Evolutionary conservation across 2,888 invertebrate genomes (phyloP), one percentile per base, ranked within the genome.

Genomic region (Pharmacophagus antenor): DNA sequence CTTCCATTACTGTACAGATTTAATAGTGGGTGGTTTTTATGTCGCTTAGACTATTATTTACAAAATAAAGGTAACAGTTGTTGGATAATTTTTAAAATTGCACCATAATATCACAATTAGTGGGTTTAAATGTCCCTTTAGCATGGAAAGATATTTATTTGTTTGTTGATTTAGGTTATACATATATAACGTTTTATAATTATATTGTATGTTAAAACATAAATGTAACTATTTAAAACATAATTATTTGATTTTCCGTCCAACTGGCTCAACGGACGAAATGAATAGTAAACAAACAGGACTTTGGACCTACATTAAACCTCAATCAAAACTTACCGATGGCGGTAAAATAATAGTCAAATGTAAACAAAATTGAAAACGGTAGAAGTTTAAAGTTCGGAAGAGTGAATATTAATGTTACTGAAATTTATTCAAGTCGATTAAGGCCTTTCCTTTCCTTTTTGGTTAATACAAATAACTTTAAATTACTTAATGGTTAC

Each of bases 341-440:
- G 65, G 64, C 70, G 65, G 68, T 74, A 69, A 78, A 80, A 82
- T 80, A 82, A 84, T 80, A 80, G 80, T 77, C 72, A 72, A 74
- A 75, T 74, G 72, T 70, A 66, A 53, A 53, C 66, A 65, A 61
- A 67, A 66, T 68, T 48, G 56, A 63, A 67, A 67, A 66, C 65
- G 65, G 65, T 65, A 62, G 66, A 69, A 76, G 76, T 74, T 76
- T 76, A 70, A 76, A 79, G 74, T 79, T 76, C 69, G 71, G 69
- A 75, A 76, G 78, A 74, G 82, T 83, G 82, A 82, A 82, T 80
- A 84, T 80, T 83, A 77, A 81, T 79, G 69, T 48, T 55, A 58
- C 53, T 56, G 42, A 65, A 74, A 76, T 77, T 78, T 77, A 78
- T 77, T 78, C 72, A 72, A 74, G 53, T 53, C 53, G 25, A 53